Evolutionary conservation across 2,888 invertebrate species (phyloP).

Genomic region (Noctua janthe): DNA sequence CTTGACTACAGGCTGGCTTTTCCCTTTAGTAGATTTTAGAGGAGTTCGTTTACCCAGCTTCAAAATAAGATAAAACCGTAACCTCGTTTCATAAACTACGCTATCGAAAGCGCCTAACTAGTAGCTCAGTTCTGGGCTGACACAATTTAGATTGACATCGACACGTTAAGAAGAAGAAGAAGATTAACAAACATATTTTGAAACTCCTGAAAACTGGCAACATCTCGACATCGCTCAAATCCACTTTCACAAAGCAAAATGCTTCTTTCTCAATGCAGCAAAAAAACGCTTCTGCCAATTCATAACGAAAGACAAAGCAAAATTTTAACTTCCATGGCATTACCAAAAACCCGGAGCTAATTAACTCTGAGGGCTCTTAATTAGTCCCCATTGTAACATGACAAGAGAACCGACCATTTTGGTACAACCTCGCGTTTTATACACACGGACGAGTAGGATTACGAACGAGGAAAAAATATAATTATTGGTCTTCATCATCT

Average conservation of each 20-base stretch:
- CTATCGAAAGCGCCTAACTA: too few relatives aligned
- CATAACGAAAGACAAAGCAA: constrained; percentile 79
- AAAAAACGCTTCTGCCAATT: constrained; percentile 69
- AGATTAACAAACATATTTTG: too few relatives aligned
- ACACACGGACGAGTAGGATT: constrained; percentile 73
- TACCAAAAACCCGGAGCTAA: constrained; percentile 83
- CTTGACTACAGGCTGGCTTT: too few relatives aligned
- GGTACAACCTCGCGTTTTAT: constrained; percentile 74
- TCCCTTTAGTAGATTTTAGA: too few relatives aligned
- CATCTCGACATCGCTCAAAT: constrained; percentile 2
- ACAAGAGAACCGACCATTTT: constrained; percentile 86
- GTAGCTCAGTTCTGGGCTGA: too few relatives aligned
- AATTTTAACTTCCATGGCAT: constrained; percentile 77
- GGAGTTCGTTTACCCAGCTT: too few relatives aligned
- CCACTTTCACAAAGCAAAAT: constrained; percentile 15
- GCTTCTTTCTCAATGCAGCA: constrained; percentile 42
- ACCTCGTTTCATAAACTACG: too few relatives aligned
- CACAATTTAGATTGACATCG: too few relatives aligned
- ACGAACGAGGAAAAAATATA: background rate
- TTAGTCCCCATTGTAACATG: constrained; percentile 89
- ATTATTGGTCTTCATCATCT: too few relatives aligned
- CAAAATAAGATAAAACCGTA: too few relatives aligned
- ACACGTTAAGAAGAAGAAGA: too few relatives aligned
- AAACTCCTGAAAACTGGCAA: too few relatives aligned
- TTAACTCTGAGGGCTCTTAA: constrained; percentile 87